Evolutionary conservation across 1,140 invertebrate genomes (phyloP), one percentile per base, ranked within the genome.

Genomic region (Panagrolaimus sp.): DNA sequence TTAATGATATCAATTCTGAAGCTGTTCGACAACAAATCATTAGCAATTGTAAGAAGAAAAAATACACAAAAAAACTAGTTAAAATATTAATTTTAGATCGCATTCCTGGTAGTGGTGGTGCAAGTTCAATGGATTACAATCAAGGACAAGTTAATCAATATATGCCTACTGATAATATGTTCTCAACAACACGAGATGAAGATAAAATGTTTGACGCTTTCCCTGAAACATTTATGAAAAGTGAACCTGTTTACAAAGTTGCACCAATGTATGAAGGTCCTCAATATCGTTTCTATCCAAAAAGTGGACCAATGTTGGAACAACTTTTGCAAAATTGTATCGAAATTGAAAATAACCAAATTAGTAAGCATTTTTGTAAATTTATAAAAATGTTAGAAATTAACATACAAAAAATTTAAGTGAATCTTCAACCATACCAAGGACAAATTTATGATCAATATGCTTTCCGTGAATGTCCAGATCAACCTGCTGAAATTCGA

Each of bases 151-250:
- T 78, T n/a, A 79, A 79, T 64, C 77, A 77, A 26, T 77, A 68
- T 38, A 76, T 77, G 28, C 75, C 75, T 24, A 79, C 77, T 17
- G 75, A 77, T 65, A 77, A 77, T 44, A 77, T 82, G 80, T 82
- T 82, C 66, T 78, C 79, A 44, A 82, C 80, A 6, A 80, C 73
- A 21, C 62, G 67, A 45, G 80, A 82, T 58, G 80, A 82, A 67
- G 80, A 82, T 67, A 82, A 82, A 48, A 78, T 80, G 46, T 82
- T 82, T 52, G 80, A 83, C n/a, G 80, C 79, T 2, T 82, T 82
- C 73, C 80, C 80, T 10, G 80, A 82, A 65, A 73, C 79, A 9
- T 43, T 64, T 21, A 77, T 79, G 69, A 77, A 71, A 52, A 72
- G 66, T 55, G 72, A 63, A 21, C 79, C 79, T 9, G 80, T 82